Conservation (phyloP, 2,888 invertebrate species). For the Scaptomyza flava region DNA sequence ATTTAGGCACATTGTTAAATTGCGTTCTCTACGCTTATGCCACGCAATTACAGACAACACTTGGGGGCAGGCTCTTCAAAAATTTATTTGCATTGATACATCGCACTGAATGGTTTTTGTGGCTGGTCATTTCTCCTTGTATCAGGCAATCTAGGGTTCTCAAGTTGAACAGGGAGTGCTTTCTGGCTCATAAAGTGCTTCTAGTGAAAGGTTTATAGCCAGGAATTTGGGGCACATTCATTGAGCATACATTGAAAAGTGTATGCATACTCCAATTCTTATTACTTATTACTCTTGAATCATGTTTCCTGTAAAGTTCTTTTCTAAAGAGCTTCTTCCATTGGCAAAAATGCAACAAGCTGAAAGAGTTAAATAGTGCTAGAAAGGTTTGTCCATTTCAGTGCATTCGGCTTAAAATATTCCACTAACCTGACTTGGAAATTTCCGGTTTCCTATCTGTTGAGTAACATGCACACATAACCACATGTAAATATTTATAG, state of each 20-base stretch:
- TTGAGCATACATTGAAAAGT: constrained; percentile 1
- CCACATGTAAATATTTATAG: background rate
- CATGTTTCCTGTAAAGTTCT: background rate
- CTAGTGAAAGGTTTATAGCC: background rate
- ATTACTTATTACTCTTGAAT: too few species aligned
- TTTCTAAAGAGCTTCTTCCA: background rate
- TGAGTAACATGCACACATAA: background rate
- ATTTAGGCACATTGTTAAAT: background rate
- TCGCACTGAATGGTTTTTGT: constrained; percentile 21
- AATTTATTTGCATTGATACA: constrained; percentile 58
- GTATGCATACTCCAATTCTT: background rate
- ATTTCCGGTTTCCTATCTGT: constrained; percentile 30
- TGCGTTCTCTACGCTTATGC: background rate
- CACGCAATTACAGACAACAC: constrained; percentile 47
- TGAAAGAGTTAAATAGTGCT: background rate
- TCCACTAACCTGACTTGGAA: constrained; percentile 5
- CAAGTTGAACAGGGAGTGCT: constrained; percentile 2
- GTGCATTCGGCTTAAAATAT: background rate
- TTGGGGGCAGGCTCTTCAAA: constrained; percentile 47
- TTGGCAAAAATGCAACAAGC: background rate
- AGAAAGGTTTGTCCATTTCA: background rate
- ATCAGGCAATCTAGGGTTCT: constrained; percentile 5
- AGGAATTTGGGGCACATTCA: constrained; percentile 1
- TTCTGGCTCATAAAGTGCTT: background rate
- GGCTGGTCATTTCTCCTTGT: constrained; percentile 19